phyloP scores from a whole-genome alignment of 2,113 vertebrate genomes.

The Hyaena hyaena region DNA sequence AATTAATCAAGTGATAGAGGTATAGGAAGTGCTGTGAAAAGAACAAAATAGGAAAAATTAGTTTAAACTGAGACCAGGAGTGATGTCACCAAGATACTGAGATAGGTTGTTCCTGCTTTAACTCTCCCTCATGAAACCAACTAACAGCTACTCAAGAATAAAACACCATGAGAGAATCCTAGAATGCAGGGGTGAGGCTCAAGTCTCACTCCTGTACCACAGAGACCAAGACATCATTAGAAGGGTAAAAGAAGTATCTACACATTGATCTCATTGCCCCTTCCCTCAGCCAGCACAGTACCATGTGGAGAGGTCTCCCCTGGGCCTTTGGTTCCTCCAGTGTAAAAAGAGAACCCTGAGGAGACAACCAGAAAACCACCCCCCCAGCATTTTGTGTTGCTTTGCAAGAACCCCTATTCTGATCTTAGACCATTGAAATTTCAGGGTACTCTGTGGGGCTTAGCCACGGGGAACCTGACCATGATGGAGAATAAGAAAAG shows the following conservation, averaged over 20 bases:
- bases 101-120: background rate
- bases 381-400: background rate
- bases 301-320: background rate
- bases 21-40: background rate
- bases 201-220: background rate
- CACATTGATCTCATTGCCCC: background rate
- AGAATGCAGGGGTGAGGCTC: background rate
- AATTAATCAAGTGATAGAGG: background rate
- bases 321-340: background rate
- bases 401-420: background rate
- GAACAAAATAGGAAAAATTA: background rate
- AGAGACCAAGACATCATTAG: background rate
- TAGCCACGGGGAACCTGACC: background rate
- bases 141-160: background rate
- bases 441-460: background rate
- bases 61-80: background rate
- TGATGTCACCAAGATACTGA: background rate
- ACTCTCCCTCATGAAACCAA: background rate
- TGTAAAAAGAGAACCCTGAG: background rate
- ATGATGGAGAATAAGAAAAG: background rate
- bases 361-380: background rate
- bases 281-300: background rate
- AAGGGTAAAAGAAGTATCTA: background rate
- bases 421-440: background rate
- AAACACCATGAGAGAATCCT: background rate